Percentiles rank a stretch among this genome's conserved stretches.
Evolutionary conservation across 2,797 vertebrate genomes (phyloP).

Genomic region (Urosaurus nigricauda): DNA sequence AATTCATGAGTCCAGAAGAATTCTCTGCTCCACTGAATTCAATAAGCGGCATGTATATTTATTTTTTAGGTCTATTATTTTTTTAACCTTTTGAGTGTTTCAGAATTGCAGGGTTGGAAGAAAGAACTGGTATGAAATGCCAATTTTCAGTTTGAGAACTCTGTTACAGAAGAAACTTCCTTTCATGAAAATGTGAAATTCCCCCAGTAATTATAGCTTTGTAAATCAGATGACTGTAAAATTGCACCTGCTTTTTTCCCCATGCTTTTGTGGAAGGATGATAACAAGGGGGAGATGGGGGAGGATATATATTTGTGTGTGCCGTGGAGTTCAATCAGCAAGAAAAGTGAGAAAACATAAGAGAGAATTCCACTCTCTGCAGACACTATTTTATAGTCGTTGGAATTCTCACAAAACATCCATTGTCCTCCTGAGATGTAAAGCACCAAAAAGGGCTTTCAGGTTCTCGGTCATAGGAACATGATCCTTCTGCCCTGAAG

Average conservation of each 20-base stretch:
- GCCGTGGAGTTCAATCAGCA: not conserved
- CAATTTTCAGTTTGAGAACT: slow-evolving; percentile 68
- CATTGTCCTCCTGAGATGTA: slow-evolving; percentile 31
- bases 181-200: slow-evolving; percentile 42
- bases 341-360: slow-evolving; percentile 39
- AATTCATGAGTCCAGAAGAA: slow-evolving; percentile 73
- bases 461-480: slow-evolving; percentile 21
- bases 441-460: slow-evolving; percentile 28
- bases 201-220: slow-evolving; percentile 60
- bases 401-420: not conserved
- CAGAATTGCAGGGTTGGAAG: slow-evolving; percentile 69
- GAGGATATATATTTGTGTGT: slow-evolving; percentile 21
- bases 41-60: slow-evolving; percentile 65
- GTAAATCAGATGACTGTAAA: slow-evolving; percentile 51
- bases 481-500: slow-evolving; percentile 25
- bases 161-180: slow-evolving; percentile 51
- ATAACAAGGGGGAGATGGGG: not conserved
- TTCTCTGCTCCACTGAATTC: slow-evolving; percentile 74
- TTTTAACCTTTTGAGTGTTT: slow-evolving; percentile 69
- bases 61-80: slow-evolving; percentile 68
- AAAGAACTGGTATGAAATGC: slow-evolving; percentile 61
- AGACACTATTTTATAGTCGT: slow-evolving; percentile 16
- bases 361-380: slow-evolving; percentile 21
- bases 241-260: slow-evolving; percentile 35
- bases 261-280: slow-evolving; percentile 33